phyloP scores from a whole-genome alignment of 2,797 vertebrate species.

The Etheostoma perlongum region DNA sequence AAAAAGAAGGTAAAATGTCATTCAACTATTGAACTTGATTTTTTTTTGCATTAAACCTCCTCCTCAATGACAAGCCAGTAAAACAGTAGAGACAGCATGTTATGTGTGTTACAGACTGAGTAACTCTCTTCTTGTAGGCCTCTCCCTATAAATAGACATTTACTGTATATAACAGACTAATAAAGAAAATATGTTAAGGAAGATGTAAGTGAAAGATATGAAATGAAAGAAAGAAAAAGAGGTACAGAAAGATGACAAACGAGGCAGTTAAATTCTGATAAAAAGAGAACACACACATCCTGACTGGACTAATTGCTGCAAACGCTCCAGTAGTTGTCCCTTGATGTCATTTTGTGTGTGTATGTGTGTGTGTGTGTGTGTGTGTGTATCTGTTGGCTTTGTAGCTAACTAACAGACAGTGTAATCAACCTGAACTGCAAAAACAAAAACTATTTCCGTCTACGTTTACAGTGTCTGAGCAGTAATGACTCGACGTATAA shows the following conservation, averaged over 20 bases:
- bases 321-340: conserved; percentile 45
- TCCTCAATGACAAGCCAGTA: too few relatives aligned
- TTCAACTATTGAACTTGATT: too few relatives aligned
- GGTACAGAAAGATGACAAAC: background rate
- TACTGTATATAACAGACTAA: too few relatives aligned
- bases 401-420: conserved; percentile 77
- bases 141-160: background rate
- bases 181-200: background rate
- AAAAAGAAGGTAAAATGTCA: too few relatives aligned
- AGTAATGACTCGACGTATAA: conserved; percentile 60
- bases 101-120: too few relatives aligned
- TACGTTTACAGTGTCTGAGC: conserved; percentile 49
- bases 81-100: too few relatives aligned
- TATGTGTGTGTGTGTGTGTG: conserved; percentile 35
- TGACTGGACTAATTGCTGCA: conserved; percentile 53
- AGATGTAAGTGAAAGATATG: background rate
- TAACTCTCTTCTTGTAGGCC: background rate
- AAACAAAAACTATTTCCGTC: conserved; percentile 51
- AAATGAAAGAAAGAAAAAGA: background rate
- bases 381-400: conserved; percentile 59
- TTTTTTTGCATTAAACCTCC: too few relatives aligned
- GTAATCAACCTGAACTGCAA: conserved; percentile 71
- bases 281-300: conserved; percentile 3
- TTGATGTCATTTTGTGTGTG: conserved; percentile 56
- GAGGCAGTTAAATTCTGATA: background rate